Percentiles rank a stretch among this genome's conserved stretches.
These are phyloP conservation scores for Syrrhaptes paradoxus DNA, from an alignment of 2,113 vertebrate genomes.

Conservation along the genomic window DNA sequence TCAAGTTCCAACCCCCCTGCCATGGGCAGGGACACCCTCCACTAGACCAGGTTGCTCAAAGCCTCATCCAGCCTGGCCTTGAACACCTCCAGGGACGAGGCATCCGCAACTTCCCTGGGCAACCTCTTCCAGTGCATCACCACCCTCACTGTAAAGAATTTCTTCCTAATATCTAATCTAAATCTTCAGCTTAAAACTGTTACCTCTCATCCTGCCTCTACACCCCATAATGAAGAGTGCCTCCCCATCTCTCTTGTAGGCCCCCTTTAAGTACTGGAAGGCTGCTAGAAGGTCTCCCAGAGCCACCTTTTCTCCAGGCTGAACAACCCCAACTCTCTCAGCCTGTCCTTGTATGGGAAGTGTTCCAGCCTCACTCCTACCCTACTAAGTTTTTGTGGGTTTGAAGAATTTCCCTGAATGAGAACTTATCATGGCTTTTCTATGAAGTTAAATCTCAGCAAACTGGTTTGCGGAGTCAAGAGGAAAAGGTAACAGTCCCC, in stretches of 20 bases:
- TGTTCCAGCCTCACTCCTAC: background rate
- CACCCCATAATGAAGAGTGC: background rate
- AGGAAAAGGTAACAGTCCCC: background rate
- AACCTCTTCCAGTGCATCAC: background rate
- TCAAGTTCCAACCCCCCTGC: no score
- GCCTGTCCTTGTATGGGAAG: background rate
- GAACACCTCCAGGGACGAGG: background rate
- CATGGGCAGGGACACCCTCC: background rate
- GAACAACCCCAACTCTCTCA: background rate
- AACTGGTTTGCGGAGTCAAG: background rate
- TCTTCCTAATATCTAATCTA: background rate
- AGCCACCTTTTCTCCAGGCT: background rate
- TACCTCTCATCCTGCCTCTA: fast-evolving
- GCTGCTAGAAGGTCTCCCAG: fast-evolving
- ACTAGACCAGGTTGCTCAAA: background rate
- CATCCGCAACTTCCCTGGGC: background rate
- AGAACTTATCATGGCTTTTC: background rate
- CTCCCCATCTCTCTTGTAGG: no score
- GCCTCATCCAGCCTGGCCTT: background rate
- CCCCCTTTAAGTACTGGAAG: background rate
- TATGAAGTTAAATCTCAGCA: background rate
- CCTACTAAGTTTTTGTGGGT: background rate
- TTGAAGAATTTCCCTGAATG: background rate
- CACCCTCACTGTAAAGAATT: background rate
- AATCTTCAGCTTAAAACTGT: background rate